Conservation (phyloP, 1,140 invertebrate species). For the Heliconius hermathena region DNA sequence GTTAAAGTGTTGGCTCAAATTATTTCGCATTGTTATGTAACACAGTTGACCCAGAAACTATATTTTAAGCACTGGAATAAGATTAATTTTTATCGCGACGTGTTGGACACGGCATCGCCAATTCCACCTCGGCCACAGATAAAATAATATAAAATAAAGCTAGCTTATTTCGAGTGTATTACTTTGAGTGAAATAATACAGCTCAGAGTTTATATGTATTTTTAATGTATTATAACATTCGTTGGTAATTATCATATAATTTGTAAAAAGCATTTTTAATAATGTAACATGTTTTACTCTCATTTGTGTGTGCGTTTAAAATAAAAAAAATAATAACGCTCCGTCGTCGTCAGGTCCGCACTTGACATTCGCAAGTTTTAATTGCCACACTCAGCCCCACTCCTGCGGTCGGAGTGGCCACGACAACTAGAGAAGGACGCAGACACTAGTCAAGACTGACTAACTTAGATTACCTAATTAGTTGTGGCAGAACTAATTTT, state of each 20-base stretch:
- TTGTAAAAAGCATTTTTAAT: slow-evolving; percentile 2
- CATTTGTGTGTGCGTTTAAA: slow-evolving; percentile 57
- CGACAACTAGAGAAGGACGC: slow-evolving; percentile 46
- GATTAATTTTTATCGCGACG: slow-evolving; percentile 40
- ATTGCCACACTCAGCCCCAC: slow-evolving; percentile 70
- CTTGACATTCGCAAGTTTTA: slow-evolving; percentile 80
- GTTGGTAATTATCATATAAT: slow-evolving; percentile 12
- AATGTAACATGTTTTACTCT: slow-evolving; percentile 7
- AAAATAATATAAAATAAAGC: slow-evolving; percentile 29
- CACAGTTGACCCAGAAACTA: slow-evolving; percentile 37
- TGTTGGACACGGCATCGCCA: slow-evolving; percentile 31
- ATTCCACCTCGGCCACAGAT: slow-evolving; percentile 26
- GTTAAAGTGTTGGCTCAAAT: slow-evolving; percentile 42
- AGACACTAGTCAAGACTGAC: slow-evolving; percentile 28
- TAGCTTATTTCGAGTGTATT: background rate
- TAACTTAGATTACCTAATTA: slow-evolving; percentile 12
- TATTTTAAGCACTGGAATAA: slow-evolving; percentile 40
- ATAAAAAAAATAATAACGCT: slow-evolving; percentile 68
- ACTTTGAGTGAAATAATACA: slow-evolving; percentile 3
- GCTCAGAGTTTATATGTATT: background rate
- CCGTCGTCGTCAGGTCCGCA: slow-evolving; percentile 53
- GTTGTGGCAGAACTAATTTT: slow-evolving; percentile 2
- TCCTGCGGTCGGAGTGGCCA: slow-evolving; percentile 56
- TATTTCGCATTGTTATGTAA: slow-evolving; percentile 42
- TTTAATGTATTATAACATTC: slow-evolving; percentile 4